Base-by-base conservation (phyloP, 2,113 vertebrate species). In the Brachyhypopomus occidentalis region DNA sequence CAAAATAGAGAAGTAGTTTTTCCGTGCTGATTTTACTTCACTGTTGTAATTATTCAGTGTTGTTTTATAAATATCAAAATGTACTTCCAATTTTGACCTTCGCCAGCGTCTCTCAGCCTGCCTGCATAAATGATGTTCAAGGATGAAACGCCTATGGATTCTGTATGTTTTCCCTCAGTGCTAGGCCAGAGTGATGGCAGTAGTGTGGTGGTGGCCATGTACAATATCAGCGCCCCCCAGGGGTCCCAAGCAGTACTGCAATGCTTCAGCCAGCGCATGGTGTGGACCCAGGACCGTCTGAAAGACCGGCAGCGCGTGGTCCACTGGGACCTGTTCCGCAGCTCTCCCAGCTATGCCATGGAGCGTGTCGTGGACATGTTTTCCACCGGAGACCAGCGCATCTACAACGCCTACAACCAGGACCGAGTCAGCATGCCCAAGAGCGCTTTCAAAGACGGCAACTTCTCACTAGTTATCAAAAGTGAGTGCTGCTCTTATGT, bases 211-310 rank as follows among this genome's bases (percentile, higher is more conserved):
- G 94, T 97, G 78, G 95, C 95, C 0, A 94, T 94, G 75, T 90
- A 92, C 0, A 94, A 94, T 5, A 84, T 97, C 86, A 96, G 92
- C 0, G 93, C 94, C 1, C 82, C 84, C 0, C 83, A 90, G 0
- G 95, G 96, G 0, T 91, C 94, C 0, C 90, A 80, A 48, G 92
- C 94, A 0, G 87, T 95, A 45, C 92, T 98, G 83, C 94, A 94
- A 79, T 98, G 97, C 88, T 91, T 95, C 86, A 98, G 97, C 27
- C 91, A 94, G 8, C 95, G 97, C 69, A 98, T 98, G 94, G 94
- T 98, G 76, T 98, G 97, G 97, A 98, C 96, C 9, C 95, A 96
- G 84, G 97, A 98, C 88, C 89, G 92, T 0, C 87, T 97, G 16
- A 92, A 90, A 1, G 97, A 98, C 93, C 94, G 96, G 38, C 96